These are phyloP conservation scores for Echinops telfairi DNA, from an alignment of 2,113 vertebrate genomes.

Conservation along the genomic window DNA sequence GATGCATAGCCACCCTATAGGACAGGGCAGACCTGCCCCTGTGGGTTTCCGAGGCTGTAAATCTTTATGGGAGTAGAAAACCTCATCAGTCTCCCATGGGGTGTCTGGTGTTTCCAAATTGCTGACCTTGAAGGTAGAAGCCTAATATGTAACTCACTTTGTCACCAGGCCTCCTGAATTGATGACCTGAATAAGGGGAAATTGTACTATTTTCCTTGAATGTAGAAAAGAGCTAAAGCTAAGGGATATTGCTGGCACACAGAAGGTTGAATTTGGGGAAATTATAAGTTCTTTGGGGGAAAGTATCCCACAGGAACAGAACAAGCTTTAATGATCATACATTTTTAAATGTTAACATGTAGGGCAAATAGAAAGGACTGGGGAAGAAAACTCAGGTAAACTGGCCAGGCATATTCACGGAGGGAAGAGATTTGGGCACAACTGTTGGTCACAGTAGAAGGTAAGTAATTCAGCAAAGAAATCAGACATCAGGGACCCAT, in stretches of 20 bases:
- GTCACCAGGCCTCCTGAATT: too few relatives aligned
- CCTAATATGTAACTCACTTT: too few relatives aligned
- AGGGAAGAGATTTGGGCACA: background rate
- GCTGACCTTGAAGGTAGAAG: too few relatives aligned
- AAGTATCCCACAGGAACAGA: too few relatives aligned
- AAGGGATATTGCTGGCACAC: background rate
- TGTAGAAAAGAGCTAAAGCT: background rate
- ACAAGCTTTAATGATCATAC: background rate
- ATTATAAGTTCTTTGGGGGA: background rate
- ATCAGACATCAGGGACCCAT: background rate
- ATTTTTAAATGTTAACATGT: background rate
- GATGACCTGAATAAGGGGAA: background rate
- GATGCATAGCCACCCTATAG: too few relatives aligned
- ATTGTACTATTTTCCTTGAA: background rate
- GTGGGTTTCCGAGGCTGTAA: too few relatives aligned
- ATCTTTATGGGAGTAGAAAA: too few relatives aligned
- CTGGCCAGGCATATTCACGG: background rate
- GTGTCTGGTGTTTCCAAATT: too few relatives aligned
- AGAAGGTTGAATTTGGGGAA: background rate
- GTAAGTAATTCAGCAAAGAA: background rate
- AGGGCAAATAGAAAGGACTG: constrained; percentile 23
- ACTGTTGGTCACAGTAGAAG: background rate
- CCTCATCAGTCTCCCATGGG: too few relatives aligned
- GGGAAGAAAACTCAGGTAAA: background rate
- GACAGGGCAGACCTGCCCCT: too few relatives aligned